Base-by-base conservation (phyloP, 2,888 invertebrate genomes). In the Andrena chrysosceles region DNA sequence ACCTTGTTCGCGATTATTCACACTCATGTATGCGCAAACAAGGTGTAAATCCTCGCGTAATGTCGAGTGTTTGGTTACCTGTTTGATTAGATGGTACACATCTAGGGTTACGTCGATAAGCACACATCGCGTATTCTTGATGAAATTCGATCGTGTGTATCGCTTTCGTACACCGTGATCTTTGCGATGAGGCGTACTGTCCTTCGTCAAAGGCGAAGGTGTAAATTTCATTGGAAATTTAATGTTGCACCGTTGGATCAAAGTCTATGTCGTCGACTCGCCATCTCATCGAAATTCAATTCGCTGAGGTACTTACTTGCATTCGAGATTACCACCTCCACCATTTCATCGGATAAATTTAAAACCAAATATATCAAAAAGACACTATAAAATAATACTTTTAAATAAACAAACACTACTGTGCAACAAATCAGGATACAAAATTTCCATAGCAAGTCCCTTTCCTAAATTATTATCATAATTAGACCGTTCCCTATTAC, bases 101-200 rank as follows among this genome's bases (percentile, higher is more conserved):
- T 74, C 33, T 88, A 81, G 74, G 56, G 67, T 89, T 85, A 85
- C 86, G 64, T 56, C 75, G 80, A 82, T 79, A 85, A 70, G 81
- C 72, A 56, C 64, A 74, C 82, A 76, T 68, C 70, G 67, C 29
- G 76, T 84, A 81, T 81, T 85, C 35, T 59, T 20, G 54, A 77
- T 77, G 89, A 85, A 84, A 89, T 64, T 67, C 74, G 80, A 88
- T 83, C 81, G 29, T 13, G n/a, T 69, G 77, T 81, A 85, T 89
- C 82, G 54, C 69, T 81, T 79, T 85, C 75, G 67, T 73, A 60
- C 48, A 60, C 49, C 52, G 64, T 59, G 76, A 71, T 83, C 68
- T 59, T 75, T 62, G 42, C 72, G 60, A 64, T 60, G 66, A 52
- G 67, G 64, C 29, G 60, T 48, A 7, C 26, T 62, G 74, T 68